Conservation (phyloP, 2,113 vertebrate genomes). For the Hipposideros armiger region DNA sequence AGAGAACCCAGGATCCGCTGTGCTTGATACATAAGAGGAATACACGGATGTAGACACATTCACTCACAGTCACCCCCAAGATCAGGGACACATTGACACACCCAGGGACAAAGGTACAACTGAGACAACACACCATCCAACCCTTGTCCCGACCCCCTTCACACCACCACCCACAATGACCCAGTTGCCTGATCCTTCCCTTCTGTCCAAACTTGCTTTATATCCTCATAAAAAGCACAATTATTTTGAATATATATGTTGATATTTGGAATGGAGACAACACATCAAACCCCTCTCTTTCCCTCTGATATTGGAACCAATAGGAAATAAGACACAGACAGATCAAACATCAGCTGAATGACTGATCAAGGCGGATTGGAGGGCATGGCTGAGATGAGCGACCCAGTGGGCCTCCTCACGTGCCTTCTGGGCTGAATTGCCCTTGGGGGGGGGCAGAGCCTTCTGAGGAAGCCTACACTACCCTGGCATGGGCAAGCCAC, state of each 20-base stretch:
- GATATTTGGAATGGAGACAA: background rate
- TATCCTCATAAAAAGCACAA: background rate
- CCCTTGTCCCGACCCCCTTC: background rate
- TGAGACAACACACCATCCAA: rapidly evolving
- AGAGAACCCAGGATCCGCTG: background rate
- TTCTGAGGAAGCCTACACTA: background rate
- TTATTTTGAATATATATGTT: background rate
- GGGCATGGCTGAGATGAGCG: background rate
- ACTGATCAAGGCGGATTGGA: rapidly evolving
- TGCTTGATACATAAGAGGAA: background rate
- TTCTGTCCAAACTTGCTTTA: background rate
- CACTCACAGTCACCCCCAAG: background rate
- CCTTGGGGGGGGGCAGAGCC: background rate
- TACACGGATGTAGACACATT: background rate
- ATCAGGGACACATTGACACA: background rate
- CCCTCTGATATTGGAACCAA: background rate
- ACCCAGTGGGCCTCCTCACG: background rate
- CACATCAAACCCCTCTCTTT: background rate
- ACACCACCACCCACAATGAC: rapidly evolving
- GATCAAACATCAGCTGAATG: too few relatives aligned
- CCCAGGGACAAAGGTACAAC: background rate
- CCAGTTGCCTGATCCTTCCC: background rate
- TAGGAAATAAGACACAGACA: background rate
- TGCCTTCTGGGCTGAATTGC: background rate
- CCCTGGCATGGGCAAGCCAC: background rate